Conservation (phyloP, 2,888 invertebrate species). For the Watsonalla cultraria region DNA sequence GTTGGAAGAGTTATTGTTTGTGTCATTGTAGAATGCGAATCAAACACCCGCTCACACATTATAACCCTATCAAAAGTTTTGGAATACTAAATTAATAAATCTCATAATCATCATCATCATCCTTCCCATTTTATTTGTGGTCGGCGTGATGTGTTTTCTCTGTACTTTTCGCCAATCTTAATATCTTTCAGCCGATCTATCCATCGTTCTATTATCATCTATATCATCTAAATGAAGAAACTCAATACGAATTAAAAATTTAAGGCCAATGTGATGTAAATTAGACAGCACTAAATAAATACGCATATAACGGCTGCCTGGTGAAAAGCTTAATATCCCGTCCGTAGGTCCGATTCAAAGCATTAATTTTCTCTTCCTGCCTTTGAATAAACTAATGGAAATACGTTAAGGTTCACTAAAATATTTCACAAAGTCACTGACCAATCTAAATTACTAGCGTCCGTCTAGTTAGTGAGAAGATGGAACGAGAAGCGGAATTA, state of each 20-base stretch:
- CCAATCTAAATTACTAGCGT: conserved; percentile 10
- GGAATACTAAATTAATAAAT: no score
- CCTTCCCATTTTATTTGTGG: no score
- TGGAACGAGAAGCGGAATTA: background rate
- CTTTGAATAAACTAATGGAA: conserved; percentile 47
- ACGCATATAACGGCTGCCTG: conserved; percentile 41
- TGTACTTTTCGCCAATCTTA: no score
- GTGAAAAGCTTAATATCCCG: conserved; percentile 63
- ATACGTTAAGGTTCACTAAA: conserved; percentile 19
- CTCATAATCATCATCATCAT: no score
- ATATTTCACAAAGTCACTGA: conserved; percentile 20
- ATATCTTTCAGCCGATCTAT: no score
- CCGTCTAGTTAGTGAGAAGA: background rate
- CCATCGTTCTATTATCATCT: no score
- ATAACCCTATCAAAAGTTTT: no score
- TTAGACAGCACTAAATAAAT: conserved; percentile 18
- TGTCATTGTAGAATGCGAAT: no score
- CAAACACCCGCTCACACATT: no score
- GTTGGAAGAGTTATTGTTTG: no score
- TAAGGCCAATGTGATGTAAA: conserved; percentile 25
- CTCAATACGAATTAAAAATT: conserved; percentile 13
- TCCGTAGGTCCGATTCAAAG: conserved; percentile 48
- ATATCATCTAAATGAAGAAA: no score
- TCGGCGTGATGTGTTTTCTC: no score
- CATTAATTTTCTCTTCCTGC: conserved; percentile 57